These are phyloP conservation scores for Taphrorychus bicolor DNA, from an alignment of 2,888 invertebrate genomes.

Conservation along the genomic window DNA sequence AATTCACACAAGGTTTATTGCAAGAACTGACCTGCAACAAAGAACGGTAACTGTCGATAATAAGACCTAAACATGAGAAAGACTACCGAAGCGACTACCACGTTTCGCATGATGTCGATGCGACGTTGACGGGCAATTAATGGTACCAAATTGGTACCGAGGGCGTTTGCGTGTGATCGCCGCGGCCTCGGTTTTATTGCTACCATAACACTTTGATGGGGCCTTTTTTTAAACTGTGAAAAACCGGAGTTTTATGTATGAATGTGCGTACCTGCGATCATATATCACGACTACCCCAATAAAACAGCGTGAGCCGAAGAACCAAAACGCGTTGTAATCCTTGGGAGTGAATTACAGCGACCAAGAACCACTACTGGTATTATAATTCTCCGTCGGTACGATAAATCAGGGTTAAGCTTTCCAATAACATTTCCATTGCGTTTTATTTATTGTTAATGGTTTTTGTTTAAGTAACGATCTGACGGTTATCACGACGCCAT, in stretches of 20 bases:
- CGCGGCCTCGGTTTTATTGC: constrained; percentile 9
- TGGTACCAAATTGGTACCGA: constrained; percentile 20
- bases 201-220: constrained; percentile 21
- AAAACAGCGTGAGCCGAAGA: constrained; percentile 17
- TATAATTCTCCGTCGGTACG: constrained; percentile 16
- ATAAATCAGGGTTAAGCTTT: constrained; percentile 30
- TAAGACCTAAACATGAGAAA: constrained; percentile 33
- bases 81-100: constrained; percentile 32
- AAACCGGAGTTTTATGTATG: neutral
- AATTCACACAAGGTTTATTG: constrained; percentile 10
- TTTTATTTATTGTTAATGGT: constrained; percentile 38
- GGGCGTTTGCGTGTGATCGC: constrained; percentile 13
- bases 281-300: constrained; percentile 14
- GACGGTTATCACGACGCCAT: constrained; percentile 27
- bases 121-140: constrained; percentile 13
- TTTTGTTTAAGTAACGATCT: constrained; percentile 28
- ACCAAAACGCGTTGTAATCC: constrained; percentile 25
- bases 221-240: constrained; percentile 10
- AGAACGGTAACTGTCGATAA: constrained; percentile 32
- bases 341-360: constrained; percentile 22
- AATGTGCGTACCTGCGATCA: neutral
- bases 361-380: constrained; percentile 31
- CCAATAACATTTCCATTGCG: constrained; percentile 35
- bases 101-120: constrained; percentile 26
- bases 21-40: constrained; percentile 33